A percentile compares a stretch with the other conserved stretches of the same genome.
Conservation (phyloP, 2,797 vertebrate genomes). For the Trichosurus vulpecula region DNA sequence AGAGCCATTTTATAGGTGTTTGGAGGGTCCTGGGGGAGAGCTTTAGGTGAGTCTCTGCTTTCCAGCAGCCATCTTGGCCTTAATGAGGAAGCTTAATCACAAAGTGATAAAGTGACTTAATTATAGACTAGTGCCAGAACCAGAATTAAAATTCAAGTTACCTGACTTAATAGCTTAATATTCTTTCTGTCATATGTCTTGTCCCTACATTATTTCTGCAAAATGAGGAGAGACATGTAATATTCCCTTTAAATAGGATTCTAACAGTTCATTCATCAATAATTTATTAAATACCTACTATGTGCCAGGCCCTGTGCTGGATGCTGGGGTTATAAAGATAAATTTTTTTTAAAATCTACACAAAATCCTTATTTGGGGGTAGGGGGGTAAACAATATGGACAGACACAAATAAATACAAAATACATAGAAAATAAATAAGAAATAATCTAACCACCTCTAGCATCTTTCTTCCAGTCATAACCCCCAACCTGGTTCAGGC, state of each 20-base stretch:
- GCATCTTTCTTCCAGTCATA: neutral
- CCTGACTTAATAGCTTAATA: neutral
- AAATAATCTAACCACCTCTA: neutral
- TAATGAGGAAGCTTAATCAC: neutral
- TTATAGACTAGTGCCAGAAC: neutral
- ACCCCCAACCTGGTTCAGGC: neutral
- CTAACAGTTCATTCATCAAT: neutral
- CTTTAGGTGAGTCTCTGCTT: too few species aligned
- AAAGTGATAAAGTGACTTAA: neutral
- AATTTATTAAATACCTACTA: neutral
- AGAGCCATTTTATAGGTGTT: too few species aligned
- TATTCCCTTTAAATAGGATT: neutral
- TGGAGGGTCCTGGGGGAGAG: too few species aligned
- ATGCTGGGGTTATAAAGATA: neutral
- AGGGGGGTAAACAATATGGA: neutral
- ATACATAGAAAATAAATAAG: neutral
- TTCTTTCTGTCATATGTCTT: neutral
- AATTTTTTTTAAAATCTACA: too few species aligned
- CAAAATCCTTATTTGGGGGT: neutral
- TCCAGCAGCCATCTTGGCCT: too few species aligned
- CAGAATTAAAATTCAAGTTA: neutral
- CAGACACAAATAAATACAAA: neutral
- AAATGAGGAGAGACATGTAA: neutral
- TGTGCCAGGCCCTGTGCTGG: neutral
- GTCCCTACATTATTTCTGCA: neutral